These are phyloP conservation scores for Melipona bicolor DNA, from an alignment of 2,888 invertebrate genomes.

Conservation along the genomic window DNA sequence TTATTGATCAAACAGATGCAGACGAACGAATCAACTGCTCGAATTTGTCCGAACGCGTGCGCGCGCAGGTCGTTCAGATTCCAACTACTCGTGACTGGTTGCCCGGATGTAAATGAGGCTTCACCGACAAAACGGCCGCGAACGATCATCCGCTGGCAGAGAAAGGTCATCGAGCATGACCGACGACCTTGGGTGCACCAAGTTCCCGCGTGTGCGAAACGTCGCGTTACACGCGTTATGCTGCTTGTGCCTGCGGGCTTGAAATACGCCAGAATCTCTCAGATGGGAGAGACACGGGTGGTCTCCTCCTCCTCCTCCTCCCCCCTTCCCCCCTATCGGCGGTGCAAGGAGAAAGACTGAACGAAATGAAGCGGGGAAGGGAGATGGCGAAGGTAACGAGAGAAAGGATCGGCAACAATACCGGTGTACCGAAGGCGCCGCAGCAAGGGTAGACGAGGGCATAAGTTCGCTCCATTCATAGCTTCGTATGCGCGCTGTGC, in stretches of 20 bases:
- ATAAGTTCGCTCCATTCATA: slow-evolving; percentile 71
- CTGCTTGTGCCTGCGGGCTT: slow-evolving; percentile 9
- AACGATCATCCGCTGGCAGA: too few species aligned
- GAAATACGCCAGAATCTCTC: neutral
- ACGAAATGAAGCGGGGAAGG: neutral
- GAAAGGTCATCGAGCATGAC: neutral
- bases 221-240: slow-evolving; percentile 51
- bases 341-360: slow-evolving; percentile 38
- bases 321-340: neutral
- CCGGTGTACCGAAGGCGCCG: neutral
- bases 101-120: too few species aligned
- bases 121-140: too few species aligned
- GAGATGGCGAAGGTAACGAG: neutral
- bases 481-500: slow-evolving; percentile 41
- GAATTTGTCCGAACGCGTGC: too few species aligned
- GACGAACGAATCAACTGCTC: too few species aligned
- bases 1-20: too few species aligned
- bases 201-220: slow-evolving; percentile 39
- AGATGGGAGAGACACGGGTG: neutral
- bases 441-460: slow-evolving; percentile 34
- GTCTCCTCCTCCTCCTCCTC: too few species aligned
- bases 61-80: too few species aligned
- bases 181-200: neutral
- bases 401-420: neutral
- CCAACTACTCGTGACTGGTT: too few species aligned